These are phyloP conservation scores for Entomyzon cyanotis DNA, from an alignment of 2,113 vertebrate species.

Conservation along the genomic window DNA sequence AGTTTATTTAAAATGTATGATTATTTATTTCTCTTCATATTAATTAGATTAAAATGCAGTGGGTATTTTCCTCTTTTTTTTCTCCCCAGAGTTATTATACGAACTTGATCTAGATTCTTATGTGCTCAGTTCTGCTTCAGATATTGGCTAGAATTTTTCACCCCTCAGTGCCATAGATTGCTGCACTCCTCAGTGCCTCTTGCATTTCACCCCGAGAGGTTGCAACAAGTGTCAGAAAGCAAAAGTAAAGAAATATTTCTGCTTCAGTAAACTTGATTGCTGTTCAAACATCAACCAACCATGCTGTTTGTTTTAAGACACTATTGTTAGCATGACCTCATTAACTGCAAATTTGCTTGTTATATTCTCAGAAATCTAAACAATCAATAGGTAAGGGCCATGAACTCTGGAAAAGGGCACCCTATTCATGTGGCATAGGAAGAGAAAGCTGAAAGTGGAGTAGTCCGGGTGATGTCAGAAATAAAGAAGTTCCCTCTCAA, in stretches of 20 bases:
- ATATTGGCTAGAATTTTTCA: not conserved
- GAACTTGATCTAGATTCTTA: not conserved
- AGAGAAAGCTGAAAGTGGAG: not conserved
- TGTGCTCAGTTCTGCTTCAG: not conserved
- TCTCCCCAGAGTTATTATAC: rapidly evolving
- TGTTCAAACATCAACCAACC: slow-evolving; percentile 28
- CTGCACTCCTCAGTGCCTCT: not conserved
- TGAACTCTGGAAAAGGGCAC: not conserved
- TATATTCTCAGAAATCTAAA: slow-evolving; percentile 22
- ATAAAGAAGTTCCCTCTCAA: not conserved
- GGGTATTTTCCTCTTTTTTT: not conserved
- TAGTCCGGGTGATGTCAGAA: not conserved
- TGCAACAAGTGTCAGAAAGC: not conserved
- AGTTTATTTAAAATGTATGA: not conserved
- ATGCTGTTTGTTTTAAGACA: slow-evolving; percentile 19
- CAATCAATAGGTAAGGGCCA: not conserved
- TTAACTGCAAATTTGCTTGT: slow-evolving; percentile 37
- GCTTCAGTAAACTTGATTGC: slow-evolving; percentile 17
- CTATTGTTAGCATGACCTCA: slow-evolving; percentile 15
- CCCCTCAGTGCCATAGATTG: not conserved
- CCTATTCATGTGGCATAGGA: rapidly evolving
- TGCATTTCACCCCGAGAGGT: not conserved
- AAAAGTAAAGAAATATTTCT: not conserved
- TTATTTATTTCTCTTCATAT: not conserved
- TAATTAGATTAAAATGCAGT: not conserved